phyloP scores from a whole-genome alignment of 2,113 vertebrate genomes.

The Gorilla gorilla region DNA sequence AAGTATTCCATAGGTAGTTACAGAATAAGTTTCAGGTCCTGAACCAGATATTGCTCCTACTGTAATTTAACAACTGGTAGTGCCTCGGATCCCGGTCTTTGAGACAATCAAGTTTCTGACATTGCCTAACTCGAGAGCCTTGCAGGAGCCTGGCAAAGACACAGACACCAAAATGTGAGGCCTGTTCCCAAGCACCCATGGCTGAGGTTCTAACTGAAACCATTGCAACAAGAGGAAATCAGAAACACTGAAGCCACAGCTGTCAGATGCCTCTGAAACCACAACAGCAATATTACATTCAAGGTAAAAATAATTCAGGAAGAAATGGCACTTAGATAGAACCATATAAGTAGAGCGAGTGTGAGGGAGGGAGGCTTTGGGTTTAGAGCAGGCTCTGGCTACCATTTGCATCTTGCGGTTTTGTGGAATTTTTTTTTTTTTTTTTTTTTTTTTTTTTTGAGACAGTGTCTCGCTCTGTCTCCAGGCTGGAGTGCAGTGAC shows the following conservation, averaged over 20 bases:
- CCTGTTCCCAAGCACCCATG: background rate
- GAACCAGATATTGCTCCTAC: background rate
- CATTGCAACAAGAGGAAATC: background rate
- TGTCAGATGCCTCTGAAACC: background rate
- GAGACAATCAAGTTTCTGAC: background rate
- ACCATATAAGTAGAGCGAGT: accelerated
- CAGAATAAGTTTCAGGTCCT: too few species aligned
- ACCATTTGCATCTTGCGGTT: accelerated
- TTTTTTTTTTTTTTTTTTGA: too few species aligned
- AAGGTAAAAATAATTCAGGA: background rate
- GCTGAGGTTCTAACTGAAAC: background rate
- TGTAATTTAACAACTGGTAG: background rate
- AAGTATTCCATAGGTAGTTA: background rate
- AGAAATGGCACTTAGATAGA: background rate
- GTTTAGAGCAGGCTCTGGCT: accelerated
- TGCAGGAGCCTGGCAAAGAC: background rate
- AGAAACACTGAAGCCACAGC: background rate
- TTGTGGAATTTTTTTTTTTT: background rate
- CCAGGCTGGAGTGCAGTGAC: too few species aligned
- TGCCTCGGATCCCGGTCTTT: background rate
- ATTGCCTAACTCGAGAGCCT: background rate
- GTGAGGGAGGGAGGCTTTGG: accelerated
- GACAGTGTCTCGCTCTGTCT: too few species aligned
- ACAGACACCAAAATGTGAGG: background rate
- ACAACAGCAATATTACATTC: accelerated